These are phyloP conservation scores for Tamias sibiricus DNA, from an alignment of 2,113 vertebrate genomes.

Conservation along the genomic window DNA sequence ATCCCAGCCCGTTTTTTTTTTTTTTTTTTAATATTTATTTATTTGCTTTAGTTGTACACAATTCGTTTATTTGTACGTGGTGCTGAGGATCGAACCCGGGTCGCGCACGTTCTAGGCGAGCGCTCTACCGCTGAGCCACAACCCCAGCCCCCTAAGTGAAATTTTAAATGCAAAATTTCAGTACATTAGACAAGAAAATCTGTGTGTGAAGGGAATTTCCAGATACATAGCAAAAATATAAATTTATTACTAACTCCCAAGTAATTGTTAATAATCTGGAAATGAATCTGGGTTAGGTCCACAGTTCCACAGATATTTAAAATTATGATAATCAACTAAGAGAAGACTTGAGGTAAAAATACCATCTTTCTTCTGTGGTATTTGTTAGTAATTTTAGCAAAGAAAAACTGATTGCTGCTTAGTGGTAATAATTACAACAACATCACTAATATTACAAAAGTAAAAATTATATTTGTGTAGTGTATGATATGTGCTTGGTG, in stretches of 20 bases:
- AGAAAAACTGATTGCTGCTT: not conserved
- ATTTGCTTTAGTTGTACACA: too few species aligned
- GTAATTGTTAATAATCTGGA: not conserved
- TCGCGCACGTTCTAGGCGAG: too few species aligned
- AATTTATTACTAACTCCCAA: not conserved
- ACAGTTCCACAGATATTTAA: not conserved
- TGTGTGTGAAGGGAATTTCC: not conserved
- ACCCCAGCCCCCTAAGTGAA: too few species aligned
- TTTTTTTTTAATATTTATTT: too few species aligned
- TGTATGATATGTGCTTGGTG: not conserved
- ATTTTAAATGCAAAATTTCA: not conserved
- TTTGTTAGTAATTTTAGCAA: not conserved
- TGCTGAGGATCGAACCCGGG: too few species aligned
- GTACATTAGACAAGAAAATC: not conserved
- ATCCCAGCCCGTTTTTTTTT: too few species aligned
- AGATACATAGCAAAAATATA: conserved; percentile 7
- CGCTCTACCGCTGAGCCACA: too few species aligned
- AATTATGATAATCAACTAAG: not conserved
- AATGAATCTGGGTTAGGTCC: not conserved
- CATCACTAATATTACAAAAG: not conserved
- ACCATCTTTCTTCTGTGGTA: not conserved
- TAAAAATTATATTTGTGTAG: not conserved
- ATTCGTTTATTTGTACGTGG: too few species aligned
- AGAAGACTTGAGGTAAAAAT: not conserved
- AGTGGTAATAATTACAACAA: not conserved